Evolutionary conservation across 1,140 invertebrate genomes (phyloP).

Genomic region (Stenopsyche tienmushanensis): DNA sequence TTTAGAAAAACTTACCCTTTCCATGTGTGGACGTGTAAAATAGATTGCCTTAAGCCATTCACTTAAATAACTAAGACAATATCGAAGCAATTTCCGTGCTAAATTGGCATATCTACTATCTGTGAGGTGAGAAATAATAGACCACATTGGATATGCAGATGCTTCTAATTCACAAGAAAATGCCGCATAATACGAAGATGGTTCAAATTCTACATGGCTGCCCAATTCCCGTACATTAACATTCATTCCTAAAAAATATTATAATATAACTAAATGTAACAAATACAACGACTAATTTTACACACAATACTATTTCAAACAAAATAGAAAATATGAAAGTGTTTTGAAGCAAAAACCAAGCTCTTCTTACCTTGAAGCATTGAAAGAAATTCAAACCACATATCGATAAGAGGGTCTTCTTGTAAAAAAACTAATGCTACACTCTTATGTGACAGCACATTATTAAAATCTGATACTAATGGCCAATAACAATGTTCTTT

Average conservation of each 20-base stretch:
- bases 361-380: slow-evolving; percentile 83
- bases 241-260: slow-evolving; percentile 85
- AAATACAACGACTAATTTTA: too few relatives aligned
- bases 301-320: too few relatives aligned
- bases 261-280: too few relatives aligned
- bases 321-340: too few relatives aligned
- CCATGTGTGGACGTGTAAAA: slow-evolving; percentile 69
- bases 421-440: slow-evolving; percentile 88
- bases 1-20: slow-evolving; percentile 49
- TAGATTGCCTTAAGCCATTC: slow-evolving; percentile 85
- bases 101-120: slow-evolving; percentile 69
- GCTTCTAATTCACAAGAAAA: slow-evolving; percentile 96
- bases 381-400: slow-evolving; percentile 93
- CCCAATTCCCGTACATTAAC: slow-evolving; percentile 87
- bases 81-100: slow-evolving; percentile 71
- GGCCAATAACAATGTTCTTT: slow-evolving; percentile 99
- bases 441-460: slow-evolving; percentile 89
- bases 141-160: slow-evolving; percentile 96
- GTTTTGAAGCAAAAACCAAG: background rate
- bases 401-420: slow-evolving; percentile 81
- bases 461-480: slow-evolving; percentile 94
- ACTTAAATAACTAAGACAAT: slow-evolving; percentile 73
- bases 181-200: slow-evolving; percentile 94
- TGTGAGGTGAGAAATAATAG: slow-evolving; percentile 83
- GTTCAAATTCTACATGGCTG: slow-evolving; percentile 95